Base-by-base conservation (phyloP, 2,113 vertebrate species). In the Cyprinodon tularosa region DNA sequence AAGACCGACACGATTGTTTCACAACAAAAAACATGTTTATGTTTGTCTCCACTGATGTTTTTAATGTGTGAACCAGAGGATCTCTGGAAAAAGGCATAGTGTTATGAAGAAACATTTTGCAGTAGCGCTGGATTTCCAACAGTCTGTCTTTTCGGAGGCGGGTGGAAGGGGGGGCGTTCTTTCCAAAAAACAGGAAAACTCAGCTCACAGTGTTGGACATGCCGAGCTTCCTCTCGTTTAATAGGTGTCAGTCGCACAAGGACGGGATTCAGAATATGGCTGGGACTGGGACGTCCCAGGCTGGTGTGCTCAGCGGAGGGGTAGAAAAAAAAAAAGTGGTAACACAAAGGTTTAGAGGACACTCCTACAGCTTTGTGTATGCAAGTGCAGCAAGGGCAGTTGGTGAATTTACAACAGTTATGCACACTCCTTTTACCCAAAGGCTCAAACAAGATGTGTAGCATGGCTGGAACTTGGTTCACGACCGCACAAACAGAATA, bases 101-200 rank as follows among this genome's bases (percentile, higher is more conserved):
- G 88, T 89, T 83, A 83, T 82, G 78, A 77, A 80, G 77, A 66
- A 29, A 81, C 72, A 80, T 87, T 72, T 84, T 20, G 71, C 76
- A 74, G 59, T 73, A 78, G 71, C 68, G 68, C 71, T 84, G 29
- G 8, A 82, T 81, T 76, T 87, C 69, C 20, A 78, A 80, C 78
- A 81, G 37, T 76, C 67, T 74, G 73, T 86, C 74, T 86, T 86
- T 70, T 79, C 8, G 20, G 72, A 50, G 77, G 48, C 14, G 48
- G 48, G 4, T 0, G 48, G 15, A 8, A 20, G 50, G 17, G 65
- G 68, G 63, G 68, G 80, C 73, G 37, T 71, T 59, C 82, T 48
- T 38, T 80, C 74, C 79, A 69, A 59, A 59, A 64, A 72, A 74
- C 72, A 48, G 67, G 83, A 83, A 86, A 81, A 29, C 40, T 2